Base-by-base conservation (phyloP, 2,797 vertebrate genomes). In the Menidia menidia region DNA sequence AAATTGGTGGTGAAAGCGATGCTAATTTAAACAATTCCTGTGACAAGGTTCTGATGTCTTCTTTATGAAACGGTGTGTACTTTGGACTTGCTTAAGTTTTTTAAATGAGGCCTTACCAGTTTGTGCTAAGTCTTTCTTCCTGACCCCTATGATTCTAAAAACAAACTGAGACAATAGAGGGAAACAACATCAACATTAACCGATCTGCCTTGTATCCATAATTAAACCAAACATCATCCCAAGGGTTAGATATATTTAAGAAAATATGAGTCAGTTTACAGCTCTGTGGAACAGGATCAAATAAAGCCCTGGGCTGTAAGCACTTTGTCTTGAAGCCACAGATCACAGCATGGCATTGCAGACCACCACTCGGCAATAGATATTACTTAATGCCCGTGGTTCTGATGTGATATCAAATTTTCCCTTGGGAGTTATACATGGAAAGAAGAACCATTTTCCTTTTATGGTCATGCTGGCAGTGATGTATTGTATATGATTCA, bases 151-250 rank as follows among this genome's bases (percentile, higher is more conserved):
- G 83, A 73, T 73, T 76, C 71, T 15, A 30, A 44, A 25, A 31
- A 72, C 4, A 12, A 42, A 65, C 33, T 87, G 80, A 90, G 87
- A 88, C 83, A 86, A 85, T 25, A 25, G 25, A 25, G 25, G 25
- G 25, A 81, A 86, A 83, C 75, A 90, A 85, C 78, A 81, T 87
- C 89, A 83, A 81, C 60, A 62, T 76, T 88, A 83, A 92, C 83
- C 86, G 87, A 87, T 91, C 81, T 85, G 86, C 64, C 31, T 19
- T 69, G 74, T 61, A 65, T 84, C 71, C 73, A 84, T 91, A 88
- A 92, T 93, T 89, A 90, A 90, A 87, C 76, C 31, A 71, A 89
- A 86, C 86, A 86, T 78, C 82, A 67, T 92, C 88, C 89, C 77
- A 15, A 60, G 78, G 80, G 89, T 77, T 58, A 72, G 76, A 83